These are phyloP conservation scores for Melangyna quadrimaculata DNA, from an alignment of 2,888 invertebrate species.

Conservation along the genomic window DNA sequence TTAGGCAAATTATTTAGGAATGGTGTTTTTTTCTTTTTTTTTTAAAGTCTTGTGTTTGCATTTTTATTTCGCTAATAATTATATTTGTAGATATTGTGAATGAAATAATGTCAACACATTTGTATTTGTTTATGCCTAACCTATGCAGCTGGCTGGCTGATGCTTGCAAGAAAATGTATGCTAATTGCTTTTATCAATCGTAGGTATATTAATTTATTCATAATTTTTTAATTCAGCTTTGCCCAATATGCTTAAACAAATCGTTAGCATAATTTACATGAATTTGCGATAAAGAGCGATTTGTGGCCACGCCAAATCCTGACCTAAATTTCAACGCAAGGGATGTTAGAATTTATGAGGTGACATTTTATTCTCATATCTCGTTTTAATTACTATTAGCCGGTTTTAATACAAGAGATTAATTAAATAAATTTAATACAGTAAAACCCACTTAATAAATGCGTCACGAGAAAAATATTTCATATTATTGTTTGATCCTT, in stretches of 20 bases:
- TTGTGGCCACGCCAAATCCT: background rate
- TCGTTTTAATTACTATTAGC: background rate
- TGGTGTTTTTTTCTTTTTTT: background rate
- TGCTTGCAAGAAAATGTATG: background rate
- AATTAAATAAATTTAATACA: background rate
- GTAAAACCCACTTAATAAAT: background rate
- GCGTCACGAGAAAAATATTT: too few species aligned
- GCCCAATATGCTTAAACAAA: background rate
- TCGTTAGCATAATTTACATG: background rate
- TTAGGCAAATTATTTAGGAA: background rate
- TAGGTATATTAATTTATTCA: background rate
- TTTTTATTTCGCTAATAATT: background rate
- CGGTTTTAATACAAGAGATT: background rate
- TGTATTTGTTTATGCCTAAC: background rate
- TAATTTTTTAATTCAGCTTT: background rate
- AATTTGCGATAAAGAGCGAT: background rate
- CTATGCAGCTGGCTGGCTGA: background rate
- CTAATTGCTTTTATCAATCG: background rate
- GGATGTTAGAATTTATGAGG: background rate
- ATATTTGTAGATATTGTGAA: background rate
- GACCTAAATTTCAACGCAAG: background rate
- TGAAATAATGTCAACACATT: slow-evolving; percentile 8
- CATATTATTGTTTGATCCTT: too few species aligned
- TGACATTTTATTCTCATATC: background rate
- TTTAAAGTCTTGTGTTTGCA: background rate